These are phyloP conservation scores for Lepidotrigona ventralis DNA, from an alignment of 1,140 invertebrate species.

Conservation along the genomic window DNA sequence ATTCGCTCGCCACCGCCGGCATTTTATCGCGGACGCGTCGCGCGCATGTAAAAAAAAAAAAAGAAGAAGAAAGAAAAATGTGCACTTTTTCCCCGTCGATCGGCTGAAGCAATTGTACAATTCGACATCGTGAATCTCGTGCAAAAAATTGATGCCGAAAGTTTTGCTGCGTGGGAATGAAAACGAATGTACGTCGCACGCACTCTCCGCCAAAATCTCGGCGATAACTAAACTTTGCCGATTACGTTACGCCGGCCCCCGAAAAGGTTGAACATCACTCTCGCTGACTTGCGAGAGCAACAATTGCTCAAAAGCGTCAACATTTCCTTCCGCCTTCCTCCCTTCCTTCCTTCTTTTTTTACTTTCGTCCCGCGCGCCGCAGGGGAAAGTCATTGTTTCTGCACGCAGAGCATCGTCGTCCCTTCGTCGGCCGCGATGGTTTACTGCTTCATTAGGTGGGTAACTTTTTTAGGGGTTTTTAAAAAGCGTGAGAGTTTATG, in stretches of 20 bases:
- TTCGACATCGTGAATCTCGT: too few relatives aligned
- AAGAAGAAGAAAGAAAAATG: background rate
- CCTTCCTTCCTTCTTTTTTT: conserved; percentile 31
- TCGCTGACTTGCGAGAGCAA: background rate
- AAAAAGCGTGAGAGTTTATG: conserved; percentile 71
- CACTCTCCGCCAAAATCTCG: background rate
- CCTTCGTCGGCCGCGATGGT: conserved; percentile 46
- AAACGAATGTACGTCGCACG: too few relatives aligned
- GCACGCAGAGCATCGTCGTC: conserved; percentile 15
- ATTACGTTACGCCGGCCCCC: background rate
- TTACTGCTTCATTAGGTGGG: conserved; percentile 67
- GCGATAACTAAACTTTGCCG: background rate
- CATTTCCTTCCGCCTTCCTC: background rate
- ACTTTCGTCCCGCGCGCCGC: conserved; percentile 34
- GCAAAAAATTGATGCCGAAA: too few relatives aligned
- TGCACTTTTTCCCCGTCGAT: too few relatives aligned
- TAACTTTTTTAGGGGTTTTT: conserved; percentile 72
- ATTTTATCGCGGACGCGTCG: background rate
- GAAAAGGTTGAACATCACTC: background rate
- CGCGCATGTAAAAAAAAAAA: background rate
- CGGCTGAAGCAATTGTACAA: too few relatives aligned
- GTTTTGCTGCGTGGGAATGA: background rate
- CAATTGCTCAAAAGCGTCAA: background rate
- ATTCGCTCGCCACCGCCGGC: background rate
- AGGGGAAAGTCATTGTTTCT: conserved; percentile 50